Evolutionary conservation across 23 tunicate species (phyloP), one percentile per base, ranked within the genome.

Genomic region (Halocynthia aurantium): DNA sequence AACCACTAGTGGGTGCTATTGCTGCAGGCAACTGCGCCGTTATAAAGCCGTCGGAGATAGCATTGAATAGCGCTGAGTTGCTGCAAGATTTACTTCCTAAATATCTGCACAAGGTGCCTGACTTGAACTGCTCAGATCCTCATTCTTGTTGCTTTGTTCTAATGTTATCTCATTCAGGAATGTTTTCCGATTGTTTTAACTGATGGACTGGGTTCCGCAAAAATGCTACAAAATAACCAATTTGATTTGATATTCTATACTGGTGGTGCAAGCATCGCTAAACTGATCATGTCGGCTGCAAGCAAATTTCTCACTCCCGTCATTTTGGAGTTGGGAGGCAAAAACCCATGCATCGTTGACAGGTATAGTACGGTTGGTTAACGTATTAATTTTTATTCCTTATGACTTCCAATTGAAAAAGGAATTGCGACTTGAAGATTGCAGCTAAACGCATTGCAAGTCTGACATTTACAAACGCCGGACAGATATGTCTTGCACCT

Each of bases 241-340:
- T 86, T 81, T 72, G 98, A 91, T 65, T 53, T 81, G 57, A 86
- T 91, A 9, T 82, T 91, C 53, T 91, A 88, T 63, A 91, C 98
- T 8, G 98, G 98, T 6, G 93, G 93, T 10, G 82, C 92, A 6
- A 70, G 71, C 50, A 77, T 93, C 10, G 98, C 89, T 19, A 75
- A 71, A 31, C 53, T 55, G 31, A 82, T 93, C 0, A 87, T 87
- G 93, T 57, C 62, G 52, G 89, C 94, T n/a, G 98, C 98, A 19
- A 88, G 93, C 5, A 79, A 87, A 60, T 40, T 83, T 77, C 82
- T 93, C 6, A 86, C 93, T 10, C 93, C 98, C 6, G 93, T 87
- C 10, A 76, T 88, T 51, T 76, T 93, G 61, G 98, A 93, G 70
- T 80, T 93, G 8, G 98, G 98, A 19, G 98, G 98, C 22, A 87